Base-by-base conservation (phyloP, 2,888 invertebrate genomes). In the Phanerotoma sp. region DNA sequence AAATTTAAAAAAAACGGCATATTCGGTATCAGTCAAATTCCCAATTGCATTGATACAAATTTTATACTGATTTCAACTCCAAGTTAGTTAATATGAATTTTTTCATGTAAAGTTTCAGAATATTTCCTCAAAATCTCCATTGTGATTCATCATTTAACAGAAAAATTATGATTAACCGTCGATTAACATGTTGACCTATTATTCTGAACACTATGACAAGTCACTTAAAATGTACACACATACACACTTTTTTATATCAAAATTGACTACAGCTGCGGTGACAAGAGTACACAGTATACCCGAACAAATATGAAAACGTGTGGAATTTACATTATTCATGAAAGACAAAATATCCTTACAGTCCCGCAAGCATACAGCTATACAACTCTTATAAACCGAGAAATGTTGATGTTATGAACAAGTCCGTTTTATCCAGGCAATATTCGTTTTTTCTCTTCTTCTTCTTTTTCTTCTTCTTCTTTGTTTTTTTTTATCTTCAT, bases 111-210 rank as follows among this genome's bases (percentile, higher is more conserved):
- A n/a, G n/a, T n/a, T n/a, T n/a, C n/a, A n/a, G n/a, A n/a, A n/a
- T n/a, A n/a, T n/a, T n/a, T n/a, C n/a, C n/a, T n/a, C n/a, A n/a
- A n/a, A n/a, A n/a, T n/a, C n/a, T n/a, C n/a, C n/a, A 68, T 69
- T 71, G 72, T 68, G 70, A 70, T 70, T 68, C 25, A 25, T 7
- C 25, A 25, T 7, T 25, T 25, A 25, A 25, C 25, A 20, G 21
- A 11, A 33, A 13, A 32, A 28, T 45, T 45, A 30, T 32, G 30
- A 25, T 25, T 25, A 25, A 25, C 25, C 5, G 25, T 25, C 5
- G 7, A 25, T 9, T 25, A 5, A 7, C 25, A 25, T 25, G 25
- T 25, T 45, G 25, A 25, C 25, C 9, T 9, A 5, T 9, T 9
- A 25, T 9, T 25, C 5, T 25, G 9, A 25, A 25, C 9, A 25